Base-by-base conservation (phyloP, 2,113 vertebrate genomes). In the Phasianus colchicus region DNA sequence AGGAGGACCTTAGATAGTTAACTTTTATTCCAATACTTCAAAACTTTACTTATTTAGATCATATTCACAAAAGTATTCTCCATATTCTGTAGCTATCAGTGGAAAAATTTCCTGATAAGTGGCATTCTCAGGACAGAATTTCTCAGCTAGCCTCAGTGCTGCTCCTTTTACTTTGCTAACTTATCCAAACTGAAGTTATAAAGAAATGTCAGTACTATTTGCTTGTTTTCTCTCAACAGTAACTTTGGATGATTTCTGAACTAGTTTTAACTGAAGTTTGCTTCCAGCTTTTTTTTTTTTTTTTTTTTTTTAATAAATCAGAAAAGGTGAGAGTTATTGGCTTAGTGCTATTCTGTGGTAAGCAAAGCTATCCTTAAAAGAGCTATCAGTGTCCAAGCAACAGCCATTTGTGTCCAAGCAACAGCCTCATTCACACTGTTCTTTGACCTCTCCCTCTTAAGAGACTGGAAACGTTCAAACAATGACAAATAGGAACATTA, bases 391-490 rank as follows among this genome's bases (percentile, higher is more conserved):
- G 55, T 91, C 81, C 77, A 82, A 70, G 76, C 20, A 93, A 74
- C 79, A 80, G 64, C 13, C 65, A 74, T 74, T 90, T 93, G 73
- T 86, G 76, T 86, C 64, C 90, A 66, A 90, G 85, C 73, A 94
- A 92, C 65, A 65, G 48, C 29, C 30, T 93, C 52, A n/a, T 30
- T 63, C 79, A 47, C 47, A 81, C 83, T 78, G 57, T 69, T 88
- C 61, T 88, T 75, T 86, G 73, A 70, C 88, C 73, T 86, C 72
- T 86, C 70, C 57, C 34, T 88, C 45, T 83, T 78, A 66, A 83
- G 47, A 58, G 47, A 74, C 73, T 84, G 70, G 52, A 82, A 90
- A 86, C 74, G 57, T 86, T 77, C 73, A 83, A 90, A 77, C 27
- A 65, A n/a, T 79, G 90, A 88, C 45, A 80, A 74, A 86, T 55